A percentile compares a stretch with the other conserved stretches of the same genome.
phyloP scores from a whole-genome alignment of 2,113 vertebrate genomes.

The Odontophorus gujanensis region DNA sequence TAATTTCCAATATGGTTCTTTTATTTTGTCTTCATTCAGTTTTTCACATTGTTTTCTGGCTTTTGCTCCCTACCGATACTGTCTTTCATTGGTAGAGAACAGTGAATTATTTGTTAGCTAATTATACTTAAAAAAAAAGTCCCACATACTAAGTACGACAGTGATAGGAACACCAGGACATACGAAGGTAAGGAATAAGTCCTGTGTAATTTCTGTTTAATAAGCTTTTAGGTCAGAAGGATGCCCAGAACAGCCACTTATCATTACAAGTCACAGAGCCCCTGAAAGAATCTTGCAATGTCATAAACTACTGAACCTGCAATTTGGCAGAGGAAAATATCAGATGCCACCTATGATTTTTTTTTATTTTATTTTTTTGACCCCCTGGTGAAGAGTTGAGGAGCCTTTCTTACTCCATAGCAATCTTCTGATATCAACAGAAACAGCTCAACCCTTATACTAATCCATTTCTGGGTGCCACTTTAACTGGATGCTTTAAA shows the following conservation, averaged over 20 bases:
- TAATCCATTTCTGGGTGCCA: not conserved
- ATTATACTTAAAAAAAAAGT: not conserved
- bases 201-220: not conserved
- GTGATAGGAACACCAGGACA: not conserved
- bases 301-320: not conserved
- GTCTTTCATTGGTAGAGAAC: not conserved
- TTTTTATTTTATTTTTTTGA: not conserved
- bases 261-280: not conserved
- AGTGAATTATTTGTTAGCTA: not conserved
- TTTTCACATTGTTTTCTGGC: not conserved
- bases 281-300: not conserved
- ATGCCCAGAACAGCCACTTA: constrained; percentile 16
- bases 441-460: not conserved
- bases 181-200: not conserved
- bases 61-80: not conserved
- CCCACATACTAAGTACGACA: not conserved
- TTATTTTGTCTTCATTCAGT: not conserved
- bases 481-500: not conserved
- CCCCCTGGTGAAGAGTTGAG: not conserved
- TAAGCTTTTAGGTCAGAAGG: constrained; percentile 54
- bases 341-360: not conserved
- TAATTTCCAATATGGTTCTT: not conserved
- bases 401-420: not conserved
- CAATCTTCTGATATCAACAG: not conserved
- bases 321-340: not conserved